Conservation (phyloP, 2,797 vertebrate species). For the Synanceia verrucosa region DNA sequence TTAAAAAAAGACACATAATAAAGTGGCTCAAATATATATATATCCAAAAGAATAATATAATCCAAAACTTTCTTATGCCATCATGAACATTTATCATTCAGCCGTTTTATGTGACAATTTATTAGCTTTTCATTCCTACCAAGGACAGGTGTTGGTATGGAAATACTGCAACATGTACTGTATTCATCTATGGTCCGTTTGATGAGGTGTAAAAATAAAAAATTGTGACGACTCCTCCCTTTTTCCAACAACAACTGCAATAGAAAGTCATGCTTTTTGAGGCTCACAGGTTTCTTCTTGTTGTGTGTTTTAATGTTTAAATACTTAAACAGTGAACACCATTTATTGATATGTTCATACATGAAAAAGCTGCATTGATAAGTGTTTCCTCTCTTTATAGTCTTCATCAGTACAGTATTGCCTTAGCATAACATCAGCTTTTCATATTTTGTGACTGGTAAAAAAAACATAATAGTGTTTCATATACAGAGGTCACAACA, state of each 20-base stretch:
- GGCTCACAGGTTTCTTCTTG: constrained; percentile 18
- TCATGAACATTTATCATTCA: constrained; percentile 28
- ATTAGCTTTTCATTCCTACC: constrained; percentile 67
- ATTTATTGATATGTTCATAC: constrained; percentile 21
- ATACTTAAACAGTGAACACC: constrained; percentile 67
- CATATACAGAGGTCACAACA: constrained; percentile 5
- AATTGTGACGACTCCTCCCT: neutral
- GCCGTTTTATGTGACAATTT: constrained; percentile 35
- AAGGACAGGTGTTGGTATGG: constrained; percentile 63
- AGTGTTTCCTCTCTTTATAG: constrained; percentile 19
- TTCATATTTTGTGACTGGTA: constrained; percentile 3
- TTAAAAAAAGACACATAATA: constrained; percentile 70
- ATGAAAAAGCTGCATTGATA: constrained; percentile 30
- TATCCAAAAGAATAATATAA: constrained; percentile 47
- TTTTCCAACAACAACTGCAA: constrained; percentile 4
- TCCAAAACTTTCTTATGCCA: constrained; percentile 44
- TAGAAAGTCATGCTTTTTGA: constrained; percentile 2
- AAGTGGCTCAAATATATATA: constrained; percentile 79
- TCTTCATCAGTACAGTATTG: constrained; percentile 1
- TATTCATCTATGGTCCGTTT: neutral
- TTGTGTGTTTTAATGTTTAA: constrained; percentile 28
- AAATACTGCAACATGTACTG: constrained; percentile 40
- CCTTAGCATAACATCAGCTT: constrained; percentile 14
- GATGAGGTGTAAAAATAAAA: neutral
- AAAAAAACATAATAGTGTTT: constrained; percentile 5